Evolutionary conservation across 2,113 vertebrate genomes (phyloP).

Genomic region (Anhinga anhinga): DNA sequence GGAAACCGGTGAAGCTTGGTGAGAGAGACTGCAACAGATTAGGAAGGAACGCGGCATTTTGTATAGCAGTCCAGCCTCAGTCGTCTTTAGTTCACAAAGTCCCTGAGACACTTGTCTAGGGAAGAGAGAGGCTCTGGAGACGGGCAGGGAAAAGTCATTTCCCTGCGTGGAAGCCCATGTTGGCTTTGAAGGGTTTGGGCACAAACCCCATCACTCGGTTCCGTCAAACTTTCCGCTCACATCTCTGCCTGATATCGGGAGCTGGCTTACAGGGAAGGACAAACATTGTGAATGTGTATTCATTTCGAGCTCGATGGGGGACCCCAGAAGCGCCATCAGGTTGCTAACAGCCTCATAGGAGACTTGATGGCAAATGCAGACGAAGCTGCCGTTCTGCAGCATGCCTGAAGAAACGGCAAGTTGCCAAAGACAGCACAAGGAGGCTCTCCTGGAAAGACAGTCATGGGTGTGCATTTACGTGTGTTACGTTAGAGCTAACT

Average conservation of each 20-base stretch:
- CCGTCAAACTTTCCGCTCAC: not conserved
- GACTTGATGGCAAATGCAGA: not conserved
- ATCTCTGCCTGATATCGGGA: not conserved
- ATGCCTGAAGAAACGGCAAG: not conserved
- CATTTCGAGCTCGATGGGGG: not conserved
- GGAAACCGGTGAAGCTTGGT: not conserved
- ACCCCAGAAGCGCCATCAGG: not conserved
- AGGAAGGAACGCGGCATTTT: not conserved
- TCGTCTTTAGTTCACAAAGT: not conserved
- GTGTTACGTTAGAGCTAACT: not conserved
- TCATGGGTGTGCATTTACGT: not conserved
- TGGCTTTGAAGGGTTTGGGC: not conserved
- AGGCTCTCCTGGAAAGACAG: not conserved
- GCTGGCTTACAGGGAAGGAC: not conserved
- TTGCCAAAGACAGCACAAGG: not conserved
- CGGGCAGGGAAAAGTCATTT: not conserved
- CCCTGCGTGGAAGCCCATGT: not conserved
- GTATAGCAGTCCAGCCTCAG: not conserved
- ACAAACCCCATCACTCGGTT: not conserved
- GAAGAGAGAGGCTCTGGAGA: not conserved
- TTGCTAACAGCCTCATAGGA: not conserved
- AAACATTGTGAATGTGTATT: not conserved
- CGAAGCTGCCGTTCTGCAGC: not conserved
- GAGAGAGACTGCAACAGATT: not conserved
- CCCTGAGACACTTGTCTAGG: not conserved